Percentiles rank a stretch among this genome's conserved stretches.
Evolutionary conservation across 1,140 invertebrate genomes (phyloP).

Genomic region (Tribolium madens): DNA sequence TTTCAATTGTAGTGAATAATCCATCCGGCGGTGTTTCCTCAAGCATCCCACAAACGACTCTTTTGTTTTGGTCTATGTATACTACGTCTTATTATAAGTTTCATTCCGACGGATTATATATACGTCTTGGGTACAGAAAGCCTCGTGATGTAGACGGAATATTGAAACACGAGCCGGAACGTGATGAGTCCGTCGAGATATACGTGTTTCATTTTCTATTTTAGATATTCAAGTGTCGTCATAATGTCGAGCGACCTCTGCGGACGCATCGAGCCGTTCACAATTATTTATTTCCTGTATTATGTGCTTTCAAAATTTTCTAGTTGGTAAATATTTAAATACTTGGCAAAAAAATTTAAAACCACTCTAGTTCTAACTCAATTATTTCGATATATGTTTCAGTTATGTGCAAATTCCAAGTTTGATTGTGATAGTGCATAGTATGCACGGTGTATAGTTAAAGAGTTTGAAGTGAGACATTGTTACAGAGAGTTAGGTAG

Average conservation of each 20-base stretch:
- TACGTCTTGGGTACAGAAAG: neutral
- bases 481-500: no score
- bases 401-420: no score
- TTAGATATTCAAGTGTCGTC: conserved; percentile 24
- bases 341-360: no score
- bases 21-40: neutral
- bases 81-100: conserved; percentile 16
- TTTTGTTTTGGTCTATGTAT: neutral
- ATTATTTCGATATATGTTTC: no score
- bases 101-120: conserved; percentile 26
- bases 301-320: no score
- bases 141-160: conserved; percentile 19
- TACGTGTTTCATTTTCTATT: conserved; percentile 38
- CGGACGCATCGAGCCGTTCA: no score
- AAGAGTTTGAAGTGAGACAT: no score
- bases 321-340: no score
- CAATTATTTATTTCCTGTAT: no score
- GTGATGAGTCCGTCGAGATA: conserved; percentile 30
- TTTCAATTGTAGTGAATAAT: neutral
- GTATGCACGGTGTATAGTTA: no score
- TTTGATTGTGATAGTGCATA: no score
- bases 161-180: conserved; percentile 23
- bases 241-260: conserved; percentile 1
- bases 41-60: neutral
- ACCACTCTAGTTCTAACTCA: no score